A percentile compares a stretch with the other conserved stretches of the same genome.
phyloP scores from a whole-genome alignment of 2,888 invertebrate species.

The Tipula confusa region DNA sequence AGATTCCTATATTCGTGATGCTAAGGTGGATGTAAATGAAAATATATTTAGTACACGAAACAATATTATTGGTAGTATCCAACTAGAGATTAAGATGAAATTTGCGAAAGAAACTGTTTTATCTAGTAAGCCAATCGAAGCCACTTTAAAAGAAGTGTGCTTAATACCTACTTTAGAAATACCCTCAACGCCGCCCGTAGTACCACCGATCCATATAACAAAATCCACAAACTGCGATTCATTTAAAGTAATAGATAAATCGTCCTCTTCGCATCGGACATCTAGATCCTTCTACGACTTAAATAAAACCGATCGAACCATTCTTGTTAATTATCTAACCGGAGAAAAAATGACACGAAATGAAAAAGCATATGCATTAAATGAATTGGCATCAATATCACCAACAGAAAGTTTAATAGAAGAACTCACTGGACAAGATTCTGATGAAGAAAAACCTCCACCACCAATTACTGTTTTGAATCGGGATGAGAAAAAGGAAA shows the following conservation, averaged over 20 bases:
- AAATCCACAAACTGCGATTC: background rate
- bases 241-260: background rate
- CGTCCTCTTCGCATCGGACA: background rate
- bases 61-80: slow-evolving; percentile 32
- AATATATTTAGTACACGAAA: slow-evolving; percentile 35
- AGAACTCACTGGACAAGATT: background rate
- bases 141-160: background rate
- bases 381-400: slow-evolving; percentile 48
- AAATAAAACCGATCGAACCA: slow-evolving; percentile 35
- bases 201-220: background rate
- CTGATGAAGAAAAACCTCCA: background rate
- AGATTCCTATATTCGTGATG: background rate
- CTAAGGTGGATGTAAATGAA: background rate
- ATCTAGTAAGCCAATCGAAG: background rate
- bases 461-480: background rate
- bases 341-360: slow-evolving; percentile 48
- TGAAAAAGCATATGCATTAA: slow-evolving; percentile 48
- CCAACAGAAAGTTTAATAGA: slow-evolving; percentile 41
- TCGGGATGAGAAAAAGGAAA: background rate
- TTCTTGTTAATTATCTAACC: slow-evolving; percentile 43
- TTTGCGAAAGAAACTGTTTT: too few species aligned
- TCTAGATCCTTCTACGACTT: slow-evolving; percentile 9
- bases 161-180: background rate
- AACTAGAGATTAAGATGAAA: background rate
- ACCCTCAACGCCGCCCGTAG: background rate